Evolutionary conservation across 2,888 invertebrate species (phyloP).

Genomic region (Acrobasis repandana): DNA sequence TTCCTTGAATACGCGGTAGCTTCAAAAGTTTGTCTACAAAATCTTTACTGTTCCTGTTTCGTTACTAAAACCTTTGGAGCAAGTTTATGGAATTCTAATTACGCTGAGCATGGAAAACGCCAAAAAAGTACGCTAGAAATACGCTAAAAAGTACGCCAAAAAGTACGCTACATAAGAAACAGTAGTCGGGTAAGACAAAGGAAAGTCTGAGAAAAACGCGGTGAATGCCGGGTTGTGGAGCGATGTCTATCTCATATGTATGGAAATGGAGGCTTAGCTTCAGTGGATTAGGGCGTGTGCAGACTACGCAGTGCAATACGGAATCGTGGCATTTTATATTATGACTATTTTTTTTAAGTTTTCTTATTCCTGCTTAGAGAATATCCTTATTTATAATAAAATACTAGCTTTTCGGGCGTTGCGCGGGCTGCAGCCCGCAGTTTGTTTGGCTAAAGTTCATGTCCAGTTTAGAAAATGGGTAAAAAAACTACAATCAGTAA

Average conservation of each 20-base stretch:
- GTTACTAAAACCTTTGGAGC: neutral
- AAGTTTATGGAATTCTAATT: conserved; percentile 16
- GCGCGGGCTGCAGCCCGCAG: too few species aligned
- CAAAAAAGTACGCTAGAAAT: conserved; percentile 12
- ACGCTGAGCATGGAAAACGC: conserved; percentile 12
- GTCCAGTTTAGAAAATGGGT: too few species aligned
- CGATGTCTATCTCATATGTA: conserved; percentile 72
- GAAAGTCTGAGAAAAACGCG: conserved; percentile 27
- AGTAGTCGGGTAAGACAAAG: conserved; percentile 31
- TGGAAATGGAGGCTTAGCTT: conserved; percentile 65
- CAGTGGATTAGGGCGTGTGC: conserved; percentile 1
- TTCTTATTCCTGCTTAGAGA: too few species aligned
- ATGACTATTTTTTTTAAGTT: too few species aligned
- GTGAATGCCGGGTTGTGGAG: conserved; percentile 39
- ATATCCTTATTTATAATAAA: too few species aligned
- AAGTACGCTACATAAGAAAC: conserved; percentile 20
- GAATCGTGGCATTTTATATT: too few species aligned
- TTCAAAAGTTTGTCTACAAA: neutral
- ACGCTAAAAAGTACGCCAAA: conserved; percentile 16
- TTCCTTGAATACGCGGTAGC: neutral
- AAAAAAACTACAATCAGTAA: too few species aligned
- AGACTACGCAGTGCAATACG: too few species aligned
- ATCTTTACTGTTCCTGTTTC: neutral
- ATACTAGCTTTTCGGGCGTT: too few species aligned
- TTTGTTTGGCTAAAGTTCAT: too few species aligned